Conservation (phyloP, 2,797 vertebrate genomes). For the Pipistrellus kuhlii region DNA sequence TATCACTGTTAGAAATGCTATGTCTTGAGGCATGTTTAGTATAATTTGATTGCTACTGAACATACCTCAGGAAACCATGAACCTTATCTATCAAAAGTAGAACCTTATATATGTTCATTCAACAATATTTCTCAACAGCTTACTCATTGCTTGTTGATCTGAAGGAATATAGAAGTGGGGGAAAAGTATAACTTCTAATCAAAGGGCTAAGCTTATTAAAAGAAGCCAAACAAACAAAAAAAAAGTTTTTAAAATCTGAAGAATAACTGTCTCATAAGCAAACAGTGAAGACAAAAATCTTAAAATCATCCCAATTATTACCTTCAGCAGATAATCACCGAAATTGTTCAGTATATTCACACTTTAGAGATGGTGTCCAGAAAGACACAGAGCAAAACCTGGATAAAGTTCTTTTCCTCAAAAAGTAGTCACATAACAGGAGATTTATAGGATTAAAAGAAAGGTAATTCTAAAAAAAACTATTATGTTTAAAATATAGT, state of each 20-base stretch:
- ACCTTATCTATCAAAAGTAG: neutral
- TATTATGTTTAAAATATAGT: neutral
- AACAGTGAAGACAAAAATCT: constrained; percentile 22
- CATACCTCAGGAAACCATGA: neutral
- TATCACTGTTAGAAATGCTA: constrained; percentile 24
- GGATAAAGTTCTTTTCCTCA: neutral
- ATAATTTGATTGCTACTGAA: constrained; percentile 31
- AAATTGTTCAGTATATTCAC: neutral
- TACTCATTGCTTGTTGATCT: neutral
- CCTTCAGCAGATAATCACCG: neutral
- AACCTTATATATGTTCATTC: neutral
- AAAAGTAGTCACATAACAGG: neutral
- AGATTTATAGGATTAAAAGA: neutral
- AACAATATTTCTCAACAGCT: neutral
- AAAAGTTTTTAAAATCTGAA: neutral
- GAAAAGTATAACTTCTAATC: neutral
- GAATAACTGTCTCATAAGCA: neutral
- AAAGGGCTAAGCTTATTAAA: constrained; percentile 44
- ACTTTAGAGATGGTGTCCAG: neutral
- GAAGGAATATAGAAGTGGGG: neutral
- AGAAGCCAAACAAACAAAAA: neutral
- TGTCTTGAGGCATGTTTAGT: neutral
- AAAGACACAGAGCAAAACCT: neutral
- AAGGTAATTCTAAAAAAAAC: neutral
- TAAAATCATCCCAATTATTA: neutral